These are phyloP conservation scores for Synanceia verrucosa DNA, from an alignment of 2,797 vertebrate genomes.

Conservation along the genomic window DNA sequence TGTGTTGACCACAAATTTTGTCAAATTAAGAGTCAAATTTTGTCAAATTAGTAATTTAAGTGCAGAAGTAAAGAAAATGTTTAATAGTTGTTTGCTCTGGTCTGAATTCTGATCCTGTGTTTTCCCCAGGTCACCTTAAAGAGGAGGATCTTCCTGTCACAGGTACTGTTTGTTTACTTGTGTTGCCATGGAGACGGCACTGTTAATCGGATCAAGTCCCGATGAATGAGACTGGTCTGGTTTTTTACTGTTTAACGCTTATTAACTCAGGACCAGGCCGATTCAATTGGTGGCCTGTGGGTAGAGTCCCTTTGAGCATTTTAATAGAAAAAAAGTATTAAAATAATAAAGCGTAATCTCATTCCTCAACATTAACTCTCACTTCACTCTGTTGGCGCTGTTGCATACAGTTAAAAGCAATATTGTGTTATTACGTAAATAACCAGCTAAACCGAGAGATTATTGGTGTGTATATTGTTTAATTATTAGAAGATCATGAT, in stretches of 20 bases:
- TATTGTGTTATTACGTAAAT: neutral
- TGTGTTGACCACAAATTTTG: too few relatives aligned
- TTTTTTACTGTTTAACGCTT: neutral
- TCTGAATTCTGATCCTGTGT: neutral
- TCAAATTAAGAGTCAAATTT: neutral
- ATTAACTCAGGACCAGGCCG: neutral
- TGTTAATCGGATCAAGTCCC: neutral
- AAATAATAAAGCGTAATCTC: neutral
- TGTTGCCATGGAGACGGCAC: neutral
- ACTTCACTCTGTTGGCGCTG: too few relatives aligned
- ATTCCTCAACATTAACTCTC: too few relatives aligned
- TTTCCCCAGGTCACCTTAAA: conserved; percentile 78
- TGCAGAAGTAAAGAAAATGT: neutral
- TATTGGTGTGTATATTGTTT: neutral
- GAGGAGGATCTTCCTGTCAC: conserved; percentile 82
- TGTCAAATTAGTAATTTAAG: neutral
- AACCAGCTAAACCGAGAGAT: neutral
- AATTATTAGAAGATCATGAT: neutral
- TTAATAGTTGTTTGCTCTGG: neutral
- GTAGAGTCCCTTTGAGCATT: neutral
- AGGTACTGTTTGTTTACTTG: conserved; percentile 67
- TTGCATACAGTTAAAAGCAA: neutral
- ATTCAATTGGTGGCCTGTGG: too few relatives aligned
- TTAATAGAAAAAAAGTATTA: neutral
- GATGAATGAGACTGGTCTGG: neutral